Percentiles rank a stretch among this genome's conserved stretches.
Conservation (phyloP, 2,888 invertebrate species). For the Himalopsyche tibetana region DNA sequence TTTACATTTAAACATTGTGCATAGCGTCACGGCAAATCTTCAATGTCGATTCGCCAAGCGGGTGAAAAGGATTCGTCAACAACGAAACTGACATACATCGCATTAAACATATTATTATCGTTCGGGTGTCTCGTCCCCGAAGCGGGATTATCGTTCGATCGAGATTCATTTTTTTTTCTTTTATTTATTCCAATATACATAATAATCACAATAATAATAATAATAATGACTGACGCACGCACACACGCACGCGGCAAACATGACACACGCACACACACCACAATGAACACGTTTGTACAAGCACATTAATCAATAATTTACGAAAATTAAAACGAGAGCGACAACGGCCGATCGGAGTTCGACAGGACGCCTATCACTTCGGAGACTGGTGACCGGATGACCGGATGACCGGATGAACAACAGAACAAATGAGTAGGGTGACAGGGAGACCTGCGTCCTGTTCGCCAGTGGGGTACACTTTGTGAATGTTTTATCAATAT, state of each 20-base stretch:
- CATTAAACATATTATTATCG: conserved; percentile 61
- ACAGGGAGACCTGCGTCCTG: conserved; percentile 47
- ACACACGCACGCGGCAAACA: conserved; percentile 56
- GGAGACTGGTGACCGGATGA: conserved; percentile 5
- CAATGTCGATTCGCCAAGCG: conserved; percentile 58
- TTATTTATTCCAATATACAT: conserved; percentile 50
- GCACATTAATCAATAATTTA: conserved; percentile 60
- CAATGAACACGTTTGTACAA: conserved; percentile 65
- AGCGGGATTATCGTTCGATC: conserved; percentile 50
- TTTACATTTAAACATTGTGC: conserved; percentile 55
- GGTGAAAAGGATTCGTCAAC: conserved; percentile 57
- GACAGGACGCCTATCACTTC: conserved; percentile 24
- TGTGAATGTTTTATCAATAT: conserved; percentile 43
- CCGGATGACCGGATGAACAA: conserved; percentile 38
- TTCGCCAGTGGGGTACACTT: conserved; percentile 54
- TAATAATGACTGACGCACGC: conserved; percentile 60
- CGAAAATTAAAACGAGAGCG: conserved; percentile 55
- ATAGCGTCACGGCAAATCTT: conserved; percentile 48
- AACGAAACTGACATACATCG: conserved; percentile 56
- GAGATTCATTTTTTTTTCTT: conserved; percentile 45
- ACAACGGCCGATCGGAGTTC: conserved; percentile 37
- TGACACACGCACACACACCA: conserved; percentile 62
- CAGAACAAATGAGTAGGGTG: not conserved
- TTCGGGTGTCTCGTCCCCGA: conserved; percentile 60
- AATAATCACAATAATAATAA: conserved; percentile 53